Evolutionary conservation across 2,888 invertebrate genomes (phyloP), one percentile per base, ranked within the genome.

Genomic region (Acrobasis repandana): DNA sequence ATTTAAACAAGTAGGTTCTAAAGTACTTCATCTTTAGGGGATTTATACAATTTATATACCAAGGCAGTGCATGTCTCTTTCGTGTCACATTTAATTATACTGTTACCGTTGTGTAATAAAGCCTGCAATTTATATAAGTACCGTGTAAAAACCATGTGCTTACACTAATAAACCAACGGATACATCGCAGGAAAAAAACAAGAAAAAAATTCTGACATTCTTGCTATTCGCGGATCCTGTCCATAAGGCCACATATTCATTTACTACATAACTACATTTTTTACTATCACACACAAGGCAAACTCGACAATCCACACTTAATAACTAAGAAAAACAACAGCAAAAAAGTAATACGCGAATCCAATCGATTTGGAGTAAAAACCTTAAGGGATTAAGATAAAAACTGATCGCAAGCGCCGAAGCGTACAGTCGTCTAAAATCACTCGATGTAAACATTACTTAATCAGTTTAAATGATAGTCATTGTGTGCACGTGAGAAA

Each of bases 401-500:
- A 60, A 60, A 60, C 60, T 20, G 46, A 28, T 11, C 34, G 10
- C 46, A n/a, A 15, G 6, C 15, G 5, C 52, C 9, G 33, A 33
- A 28, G 14, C 28, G 51, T n/a, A 46, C 43, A 60, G 60, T 60
- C 18, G 43, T 46, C 52, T 33, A 43, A 52, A 60, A 52, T 52
- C 60, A 51, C 50, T 49, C 62, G 60, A 64, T 65, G 67, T 71
- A 73, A 77, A 75, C 77, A 76, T 82, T 83, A 76, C 80, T 74
- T 79, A 83, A 84, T 79, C 81, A 82, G 80, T 83, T 76, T 51
- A 81, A 82, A 80, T 77, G 71, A 75, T 76, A 78, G 71, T 77
- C 84, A 84, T 79, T 82, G 86, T 78, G 74, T 67, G 63, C 68
- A 81, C 87, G 88, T 82, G 85, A 80, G 84, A 86, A 77, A 63